Percentiles rank a stretch among this genome's conserved stretches.
Conservation (phyloP, 2,113 vertebrate species). For the Leptocoma aspasia region DNA sequence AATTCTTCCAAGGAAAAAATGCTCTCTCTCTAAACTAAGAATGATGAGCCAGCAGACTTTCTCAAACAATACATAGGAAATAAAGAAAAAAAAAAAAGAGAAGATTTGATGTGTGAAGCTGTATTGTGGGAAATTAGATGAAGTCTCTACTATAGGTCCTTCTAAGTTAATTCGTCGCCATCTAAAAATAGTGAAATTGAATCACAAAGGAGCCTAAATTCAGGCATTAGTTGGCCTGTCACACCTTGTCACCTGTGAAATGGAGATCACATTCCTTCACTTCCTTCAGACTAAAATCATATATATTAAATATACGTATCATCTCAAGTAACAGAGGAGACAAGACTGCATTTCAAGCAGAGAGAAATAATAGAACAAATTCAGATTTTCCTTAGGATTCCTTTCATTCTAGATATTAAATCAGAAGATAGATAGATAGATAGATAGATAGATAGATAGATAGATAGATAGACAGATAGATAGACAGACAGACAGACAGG, state of each 20-base stretch:
- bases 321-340: neutral
- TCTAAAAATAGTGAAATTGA: neutral
- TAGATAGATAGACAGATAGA: neutral
- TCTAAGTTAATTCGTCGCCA: neutral
- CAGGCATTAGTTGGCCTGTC: neutral
- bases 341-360: neutral
- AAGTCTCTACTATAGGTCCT: neutral
- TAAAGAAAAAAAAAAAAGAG: rapidly evolving
- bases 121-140: neutral
- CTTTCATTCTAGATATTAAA: neutral
- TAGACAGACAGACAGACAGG: neutral
- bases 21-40: neutral
- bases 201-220: neutral
- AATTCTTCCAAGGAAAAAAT: neutral
- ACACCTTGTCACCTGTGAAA: neutral
- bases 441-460: neutral
- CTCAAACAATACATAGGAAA: neutral
- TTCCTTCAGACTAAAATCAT: neutral
- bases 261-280: neutral
- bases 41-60: neutral
- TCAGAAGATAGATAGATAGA: neutral
- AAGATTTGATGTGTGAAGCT: neutral
- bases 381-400: neutral
- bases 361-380: neutral
- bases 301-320: neutral